These are phyloP conservation scores for Colletes latitarsis DNA, from an alignment of 1,140 invertebrate genomes.

Conservation along the genomic window DNA sequence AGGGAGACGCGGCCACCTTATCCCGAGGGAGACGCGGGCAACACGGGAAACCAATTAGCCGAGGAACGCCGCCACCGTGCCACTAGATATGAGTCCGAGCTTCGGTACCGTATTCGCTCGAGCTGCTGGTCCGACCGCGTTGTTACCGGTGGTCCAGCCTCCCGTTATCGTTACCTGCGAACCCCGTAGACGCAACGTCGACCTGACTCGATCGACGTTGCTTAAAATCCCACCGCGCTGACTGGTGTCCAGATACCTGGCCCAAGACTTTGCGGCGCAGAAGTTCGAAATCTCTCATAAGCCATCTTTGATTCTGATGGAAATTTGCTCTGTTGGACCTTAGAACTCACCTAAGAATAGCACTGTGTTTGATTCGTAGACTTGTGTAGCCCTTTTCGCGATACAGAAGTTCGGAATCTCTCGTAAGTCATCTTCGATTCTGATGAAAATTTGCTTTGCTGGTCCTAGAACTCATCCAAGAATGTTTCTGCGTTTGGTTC, in stretches of 20 bases:
- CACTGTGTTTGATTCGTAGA: too few relatives aligned
- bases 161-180: conserved; percentile 62
- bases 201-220: conserved; percentile 35
- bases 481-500: too few relatives aligned
- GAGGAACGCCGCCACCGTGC: conserved; percentile 72
- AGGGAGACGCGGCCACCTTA: conserved; percentile 66
- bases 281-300: too few relatives aligned
- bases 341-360: too few relatives aligned
- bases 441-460: too few relatives aligned
- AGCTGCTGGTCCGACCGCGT: conserved; percentile 49
- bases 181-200: conserved; percentile 55
- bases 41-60: conserved; percentile 81
- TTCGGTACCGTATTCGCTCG: conserved; percentile 53
- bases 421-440: too few relatives aligned
- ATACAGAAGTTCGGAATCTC: too few relatives aligned
- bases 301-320: too few relatives aligned
- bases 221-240: conserved; percentile 55
- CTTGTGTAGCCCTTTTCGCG: too few relatives aligned
- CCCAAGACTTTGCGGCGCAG: too few relatives aligned
- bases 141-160: conserved; percentile 66
- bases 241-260: conserved; percentile 36
- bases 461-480: too few relatives aligned
- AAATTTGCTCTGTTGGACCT: too few relatives aligned
- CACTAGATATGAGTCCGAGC: conserved; percentile 74
- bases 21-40: conserved; percentile 74